Evolutionary conservation across 2,888 invertebrate species (phyloP).

Genomic region (Euproctis similis): DNA sequence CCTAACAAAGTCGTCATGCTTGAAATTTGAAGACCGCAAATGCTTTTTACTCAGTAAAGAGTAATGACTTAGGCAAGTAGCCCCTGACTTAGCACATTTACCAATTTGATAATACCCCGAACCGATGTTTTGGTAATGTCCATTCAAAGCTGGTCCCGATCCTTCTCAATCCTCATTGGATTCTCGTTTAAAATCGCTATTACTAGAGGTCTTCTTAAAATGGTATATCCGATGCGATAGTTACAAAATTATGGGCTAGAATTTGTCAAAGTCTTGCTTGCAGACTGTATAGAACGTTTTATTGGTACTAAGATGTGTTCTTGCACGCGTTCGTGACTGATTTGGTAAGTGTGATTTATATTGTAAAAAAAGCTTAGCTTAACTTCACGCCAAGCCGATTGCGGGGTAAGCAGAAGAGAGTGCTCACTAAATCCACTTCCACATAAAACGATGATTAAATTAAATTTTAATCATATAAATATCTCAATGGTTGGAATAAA

Average conservation of each 20-base stretch:
- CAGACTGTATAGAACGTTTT: conserved; percentile 38
- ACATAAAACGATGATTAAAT: no score
- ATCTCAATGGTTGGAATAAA: no score
- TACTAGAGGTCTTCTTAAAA: conserved; percentile 24
- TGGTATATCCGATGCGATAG: conserved; percentile 33
- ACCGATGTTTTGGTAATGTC: conserved; percentile 42
- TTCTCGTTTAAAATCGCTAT: conserved; percentile 9
- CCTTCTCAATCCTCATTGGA: conserved; percentile 12
- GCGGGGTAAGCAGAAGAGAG: no score
- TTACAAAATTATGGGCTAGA: conserved; percentile 45
- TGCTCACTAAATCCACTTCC: no score
- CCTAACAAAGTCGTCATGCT: no score
- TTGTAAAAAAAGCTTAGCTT: no score
- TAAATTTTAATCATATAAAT: no score
- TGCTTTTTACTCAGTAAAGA: conserved; percentile 50
- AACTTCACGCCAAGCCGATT: no score
- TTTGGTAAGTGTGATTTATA: no score
- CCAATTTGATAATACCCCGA: conserved; percentile 44
- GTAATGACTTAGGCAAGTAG: conserved; percentile 57
- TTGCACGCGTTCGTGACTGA: no score
- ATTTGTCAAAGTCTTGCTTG: conserved; percentile 61
- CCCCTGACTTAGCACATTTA: conserved; percentile 61
- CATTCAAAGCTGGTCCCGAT: conserved; percentile 29
- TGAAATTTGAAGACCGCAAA: no score
- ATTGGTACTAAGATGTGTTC: no score